These are phyloP conservation scores for Crenichthys baileyi DNA, from an alignment of 2,797 vertebrate genomes.

Conservation along the genomic window DNA sequence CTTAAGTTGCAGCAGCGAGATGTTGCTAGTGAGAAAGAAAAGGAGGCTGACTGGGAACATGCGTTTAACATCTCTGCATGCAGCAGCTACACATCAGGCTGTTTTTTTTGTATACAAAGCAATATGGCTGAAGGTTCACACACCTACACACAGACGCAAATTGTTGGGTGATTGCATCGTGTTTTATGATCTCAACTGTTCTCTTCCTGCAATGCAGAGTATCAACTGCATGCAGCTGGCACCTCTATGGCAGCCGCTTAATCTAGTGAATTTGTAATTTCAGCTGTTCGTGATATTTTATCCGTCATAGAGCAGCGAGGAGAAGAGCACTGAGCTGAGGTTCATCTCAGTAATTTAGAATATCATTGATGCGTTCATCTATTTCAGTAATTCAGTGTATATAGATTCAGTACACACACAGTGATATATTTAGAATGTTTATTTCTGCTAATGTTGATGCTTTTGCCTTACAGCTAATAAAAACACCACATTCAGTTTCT, in stretches of 20 bases:
- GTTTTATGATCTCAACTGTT: slow-evolving; percentile 19
- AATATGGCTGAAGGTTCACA: slow-evolving; percentile 25
- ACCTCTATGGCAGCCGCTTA: slow-evolving; percentile 14
- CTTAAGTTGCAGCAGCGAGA: slow-evolving; percentile 16
- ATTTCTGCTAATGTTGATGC: not conserved
- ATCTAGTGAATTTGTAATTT: slow-evolving; percentile 35
- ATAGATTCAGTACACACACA: not conserved
- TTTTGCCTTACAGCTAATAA: not conserved
- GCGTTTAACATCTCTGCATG: slow-evolving; percentile 51
- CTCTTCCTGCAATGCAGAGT: slow-evolving; percentile 19
- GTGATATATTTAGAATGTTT: slow-evolving; percentile 2
- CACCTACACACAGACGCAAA: slow-evolving; percentile 14
- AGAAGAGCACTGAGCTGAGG: not conserved
- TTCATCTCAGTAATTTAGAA: not conserved
- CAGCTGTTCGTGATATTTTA: slow-evolving; percentile 32
- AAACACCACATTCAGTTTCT: not conserved
- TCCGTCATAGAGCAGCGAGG: slow-evolving; percentile 17
- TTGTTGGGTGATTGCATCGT: slow-evolving; percentile 18
- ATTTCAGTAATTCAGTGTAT: not conserved
- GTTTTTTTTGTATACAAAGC: not conserved
- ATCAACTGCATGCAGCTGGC: slow-evolving; percentile 47
- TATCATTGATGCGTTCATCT: not conserved
- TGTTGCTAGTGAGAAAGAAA: slow-evolving; percentile 7
- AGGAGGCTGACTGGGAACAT: not conserved
- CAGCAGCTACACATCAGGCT: slow-evolving; percentile 31